These are phyloP conservation scores for Jaculus jaculus DNA, from an alignment of 2,113 vertebrate genomes.

Conservation along the genomic window DNA sequence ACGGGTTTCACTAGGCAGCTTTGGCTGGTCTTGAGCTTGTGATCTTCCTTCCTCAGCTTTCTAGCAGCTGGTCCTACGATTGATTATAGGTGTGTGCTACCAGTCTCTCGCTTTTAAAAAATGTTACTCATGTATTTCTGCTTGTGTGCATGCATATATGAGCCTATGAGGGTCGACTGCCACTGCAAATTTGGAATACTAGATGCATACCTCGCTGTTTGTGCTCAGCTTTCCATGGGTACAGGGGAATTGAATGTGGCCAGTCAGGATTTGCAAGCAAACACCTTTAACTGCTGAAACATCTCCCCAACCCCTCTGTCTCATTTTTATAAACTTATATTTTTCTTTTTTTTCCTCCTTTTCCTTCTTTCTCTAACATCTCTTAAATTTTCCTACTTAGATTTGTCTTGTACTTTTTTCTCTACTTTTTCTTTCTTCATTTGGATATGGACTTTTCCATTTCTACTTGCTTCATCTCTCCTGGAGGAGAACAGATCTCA, in stretches of 20 bases:
- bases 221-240: too few relatives aligned
- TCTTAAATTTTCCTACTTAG: slow-evolving; percentile 47
- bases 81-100: not conserved
- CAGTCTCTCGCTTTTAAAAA: not conserved
- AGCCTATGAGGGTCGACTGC: too few relatives aligned
- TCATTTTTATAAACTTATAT: not conserved
- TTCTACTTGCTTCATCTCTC: not conserved
- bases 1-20: not conserved
- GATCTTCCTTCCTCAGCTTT: not conserved
- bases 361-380: slow-evolving; percentile 31
- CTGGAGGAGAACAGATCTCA: slow-evolving; percentile 17
- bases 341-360: not conserved
- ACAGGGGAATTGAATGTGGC: too few relatives aligned
- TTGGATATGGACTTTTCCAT: slow-evolving; percentile 47
- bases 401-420: not conserved
- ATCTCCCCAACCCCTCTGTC: not conserved
- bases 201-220: too few relatives aligned
- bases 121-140: too few relatives aligned
- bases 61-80: not conserved
- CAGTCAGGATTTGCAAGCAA: too few relatives aligned
- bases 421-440: slow-evolving; percentile 18
- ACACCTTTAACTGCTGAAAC: too few relatives aligned
- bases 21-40: not conserved
- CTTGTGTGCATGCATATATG: too few relatives aligned
- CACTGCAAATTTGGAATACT: too few relatives aligned